Evolutionary conservation across 1,140 invertebrate genomes (phyloP).

Genomic region (Chrysopa pallens): DNA sequence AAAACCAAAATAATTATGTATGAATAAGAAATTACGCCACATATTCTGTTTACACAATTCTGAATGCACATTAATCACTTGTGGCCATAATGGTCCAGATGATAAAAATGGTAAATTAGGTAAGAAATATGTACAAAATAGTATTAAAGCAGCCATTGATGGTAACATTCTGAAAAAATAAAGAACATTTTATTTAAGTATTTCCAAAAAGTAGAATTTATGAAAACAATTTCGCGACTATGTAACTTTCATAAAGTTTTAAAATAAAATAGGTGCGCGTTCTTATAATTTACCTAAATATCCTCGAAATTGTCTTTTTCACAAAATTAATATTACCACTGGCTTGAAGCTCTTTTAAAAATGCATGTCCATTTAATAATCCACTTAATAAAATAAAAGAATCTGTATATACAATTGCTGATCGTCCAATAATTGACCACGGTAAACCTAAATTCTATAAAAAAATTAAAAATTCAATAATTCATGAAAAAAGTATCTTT

Average conservation of each 20-base stretch:
- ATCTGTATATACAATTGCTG: constrained; percentile 45
- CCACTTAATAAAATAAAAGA: constrained; percentile 47
- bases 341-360: constrained; percentile 14
- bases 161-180: constrained; percentile 37
- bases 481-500: too few species aligned
- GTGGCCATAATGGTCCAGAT: constrained; percentile 44
- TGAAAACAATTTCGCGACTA: too few species aligned
- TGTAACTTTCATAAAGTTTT: too few species aligned
- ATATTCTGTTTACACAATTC: constrained; percentile 38
- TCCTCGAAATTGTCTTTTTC: constrained; percentile 10
- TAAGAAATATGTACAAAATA: constrained; percentile 43
- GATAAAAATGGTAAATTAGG: constrained; percentile 35
- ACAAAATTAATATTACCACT: constrained; percentile 7
- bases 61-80: constrained; percentile 39
- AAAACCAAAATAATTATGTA: constrained; percentile 47
- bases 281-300: constrained; percentile 9
- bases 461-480: constrained; percentile 1
- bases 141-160: constrained; percentile 35
- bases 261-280: too few species aligned
- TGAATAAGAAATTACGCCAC: constrained; percentile 43
- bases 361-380: constrained; percentile 36
- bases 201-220: too few species aligned
- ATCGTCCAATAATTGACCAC: constrained; percentile 41
- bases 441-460: constrained; percentile 31
- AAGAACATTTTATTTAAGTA: neutral